Base-by-base conservation (phyloP, 35 echinoderm and acorn worm species). In the Ophiothrix spiculata region DNA sequence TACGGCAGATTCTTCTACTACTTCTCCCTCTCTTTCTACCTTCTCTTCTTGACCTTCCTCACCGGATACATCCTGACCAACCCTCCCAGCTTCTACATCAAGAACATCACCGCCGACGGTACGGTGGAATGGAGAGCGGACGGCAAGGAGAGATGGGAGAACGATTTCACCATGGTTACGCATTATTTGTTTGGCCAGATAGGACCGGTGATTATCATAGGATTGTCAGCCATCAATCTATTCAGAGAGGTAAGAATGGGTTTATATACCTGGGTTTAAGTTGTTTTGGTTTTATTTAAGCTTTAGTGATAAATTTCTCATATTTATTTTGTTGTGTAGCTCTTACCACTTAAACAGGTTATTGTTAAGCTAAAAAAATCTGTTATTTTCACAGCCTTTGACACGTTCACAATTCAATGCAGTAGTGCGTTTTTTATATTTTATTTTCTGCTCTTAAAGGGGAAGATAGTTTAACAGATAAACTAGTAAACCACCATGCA, bases 1-100 rank as follows among this genome's bases (percentile, higher is more conserved):
- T 99, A 99, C 42, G 96, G 92, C 17, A 85, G 96, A 32, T 75
- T 81, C 76, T 93, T 99, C 86, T 99, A 98, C 89, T 99, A 99
- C 83, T 21, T 79, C 0, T 99, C 92, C 12, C 84, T 99, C 60
- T 73, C 87, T 36, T 79, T 94, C 40, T 94, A 99, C 74, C 75
- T 86, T 14, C 36, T 91, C 1, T 99, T 91, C 80, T 56, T 99
- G 28, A 75, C 83, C 38, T 76, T 91, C 32, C 80, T 99, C 42
- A 99, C 96, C 13, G 92, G 92, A 29, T 99, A 91, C 87, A 87
- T 99, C n/a, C n/a, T 94, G 8, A 81, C 83, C 35, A 99, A 88
- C 77, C 96, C 96, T 56, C 96, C 96, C 10, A 86, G 89, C 19
- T 97, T 90, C 69, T 99, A 94, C 75, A 56, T 83, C 25, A 46